These are phyloP conservation scores for Drosophila murphyi DNA, from an alignment of 1,140 invertebrate genomes.

Conservation along the genomic window DNA sequence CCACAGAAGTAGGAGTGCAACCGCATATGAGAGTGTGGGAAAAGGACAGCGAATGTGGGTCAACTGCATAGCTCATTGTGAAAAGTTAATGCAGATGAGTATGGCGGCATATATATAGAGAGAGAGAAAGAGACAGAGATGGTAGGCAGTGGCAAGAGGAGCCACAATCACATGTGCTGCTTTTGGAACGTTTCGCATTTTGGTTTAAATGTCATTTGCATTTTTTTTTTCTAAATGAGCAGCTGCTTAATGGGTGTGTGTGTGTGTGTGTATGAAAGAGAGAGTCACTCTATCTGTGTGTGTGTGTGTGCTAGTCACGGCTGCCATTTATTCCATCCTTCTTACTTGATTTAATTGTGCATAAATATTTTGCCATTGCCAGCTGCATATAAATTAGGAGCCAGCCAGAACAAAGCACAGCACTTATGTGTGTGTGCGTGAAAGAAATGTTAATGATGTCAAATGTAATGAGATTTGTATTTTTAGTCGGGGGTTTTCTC, in stretches of 20 bases:
- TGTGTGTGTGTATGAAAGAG: background rate
- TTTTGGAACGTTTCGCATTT: constrained; percentile 39
- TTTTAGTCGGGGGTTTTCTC: constrained; percentile 27
- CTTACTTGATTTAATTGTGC: constrained; percentile 79
- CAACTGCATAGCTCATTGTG: constrained; percentile 66
- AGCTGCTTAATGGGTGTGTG: constrained; percentile 57
- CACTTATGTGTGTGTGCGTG: constrained; percentile 13
- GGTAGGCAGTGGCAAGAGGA: background rate
- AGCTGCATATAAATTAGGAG: constrained; percentile 70
- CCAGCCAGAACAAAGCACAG: constrained; percentile 26
- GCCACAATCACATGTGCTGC: constrained; percentile 36
- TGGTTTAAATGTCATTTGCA: constrained; percentile 52
- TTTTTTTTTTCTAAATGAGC: constrained; percentile 55
- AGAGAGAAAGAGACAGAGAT: background rate
- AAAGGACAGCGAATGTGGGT: constrained; percentile 57
- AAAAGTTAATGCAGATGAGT: constrained; percentile 10
- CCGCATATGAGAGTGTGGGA: background rate
- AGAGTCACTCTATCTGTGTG: background rate
- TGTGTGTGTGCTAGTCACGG: constrained; percentile 35
- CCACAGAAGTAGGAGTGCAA: background rate
- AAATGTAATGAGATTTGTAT: constrained; percentile 44
- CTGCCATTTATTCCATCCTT: constrained; percentile 70
- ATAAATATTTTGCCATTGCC: constrained; percentile 75
- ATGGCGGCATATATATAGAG: background rate
- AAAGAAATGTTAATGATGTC: constrained; percentile 37